Conservation (phyloP, 2,113 vertebrate genomes). For the Chaetops frenatus region DNA sequence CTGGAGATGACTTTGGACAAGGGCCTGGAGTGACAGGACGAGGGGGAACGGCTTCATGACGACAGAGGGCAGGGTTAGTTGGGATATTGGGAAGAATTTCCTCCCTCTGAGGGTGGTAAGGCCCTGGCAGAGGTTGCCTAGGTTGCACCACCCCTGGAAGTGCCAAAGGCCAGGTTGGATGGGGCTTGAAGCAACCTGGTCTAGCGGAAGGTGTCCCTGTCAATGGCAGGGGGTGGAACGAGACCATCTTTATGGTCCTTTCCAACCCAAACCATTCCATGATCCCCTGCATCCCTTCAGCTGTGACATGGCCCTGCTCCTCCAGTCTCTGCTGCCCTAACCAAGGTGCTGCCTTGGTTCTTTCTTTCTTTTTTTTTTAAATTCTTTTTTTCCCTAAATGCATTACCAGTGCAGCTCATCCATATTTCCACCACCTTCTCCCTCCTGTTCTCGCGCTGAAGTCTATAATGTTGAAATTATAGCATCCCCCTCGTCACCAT, state of each 20-base stretch:
- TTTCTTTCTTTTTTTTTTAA: neutral
- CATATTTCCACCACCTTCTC: neutral
- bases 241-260: neutral
- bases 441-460: neutral
- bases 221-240: neutral
- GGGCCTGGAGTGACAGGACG: neutral
- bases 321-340: neutral
- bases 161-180: neutral
- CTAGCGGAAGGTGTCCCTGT: neutral
- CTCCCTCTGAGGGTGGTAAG: neutral
- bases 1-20: neutral
- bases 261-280: neutral
- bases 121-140: neutral
- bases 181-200: neutral
- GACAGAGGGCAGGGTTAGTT: neutral
- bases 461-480: conserved; percentile 28
- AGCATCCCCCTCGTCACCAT: conserved; percentile 17
- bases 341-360: neutral
- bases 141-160: neutral
- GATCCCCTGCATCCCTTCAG: neutral
- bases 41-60: accelerated
- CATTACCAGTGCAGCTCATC: neutral
- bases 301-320: neutral
- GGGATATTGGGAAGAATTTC: neutral
- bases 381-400: neutral